Evolutionary conservation across 2,888 invertebrate genomes (phyloP).

Genomic region (Tetropium fuscum): DNA sequence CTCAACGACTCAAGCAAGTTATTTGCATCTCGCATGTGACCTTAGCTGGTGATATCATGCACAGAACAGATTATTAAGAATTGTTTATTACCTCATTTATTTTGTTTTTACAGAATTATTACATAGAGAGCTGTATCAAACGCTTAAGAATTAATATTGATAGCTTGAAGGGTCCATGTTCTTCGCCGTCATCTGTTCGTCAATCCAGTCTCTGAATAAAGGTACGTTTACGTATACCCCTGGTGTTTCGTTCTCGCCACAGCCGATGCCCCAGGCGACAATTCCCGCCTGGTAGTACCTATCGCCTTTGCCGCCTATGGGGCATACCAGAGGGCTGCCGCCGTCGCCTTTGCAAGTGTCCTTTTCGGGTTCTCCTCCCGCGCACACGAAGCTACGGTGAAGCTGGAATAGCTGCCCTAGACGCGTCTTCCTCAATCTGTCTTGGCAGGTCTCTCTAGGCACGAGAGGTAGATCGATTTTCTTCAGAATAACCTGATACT

Average conservation of each 20-base stretch:
- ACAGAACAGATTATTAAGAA: neutral
- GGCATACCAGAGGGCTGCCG: conserved; percentile 75
- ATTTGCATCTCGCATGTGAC: conserved; percentile 20
- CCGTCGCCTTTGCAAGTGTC: conserved; percentile 72
- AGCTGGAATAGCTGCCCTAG: conserved; percentile 76
- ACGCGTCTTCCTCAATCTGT: conserved; percentile 71
- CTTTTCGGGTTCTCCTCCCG: conserved; percentile 76
- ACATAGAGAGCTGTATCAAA: conserved; percentile 12
- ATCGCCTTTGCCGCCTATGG: conserved; percentile 67
- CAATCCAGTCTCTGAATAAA: conserved; percentile 60
- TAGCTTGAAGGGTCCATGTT: conserved; percentile 27
- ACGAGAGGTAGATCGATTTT: conserved; percentile 78
- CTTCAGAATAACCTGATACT: conserved; percentile 78
- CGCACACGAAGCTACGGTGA: conserved; percentile 81
- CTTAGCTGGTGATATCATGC: conserved; percentile 13
- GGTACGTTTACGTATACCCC: conserved; percentile 82
- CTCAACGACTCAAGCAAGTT: conserved; percentile 3
- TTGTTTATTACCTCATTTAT: neutral
- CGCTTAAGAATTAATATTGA: conserved; percentile 23
- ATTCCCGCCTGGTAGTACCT: conserved; percentile 78
- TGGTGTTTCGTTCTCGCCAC: conserved; percentile 75
- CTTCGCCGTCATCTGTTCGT: conserved; percentile 34
- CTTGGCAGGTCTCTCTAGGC: conserved; percentile 71
- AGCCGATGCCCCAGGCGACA: conserved; percentile 88
- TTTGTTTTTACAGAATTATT: conserved; percentile 5